Base-by-base conservation (phyloP, 2,113 vertebrate species). In the Embiotoca jacksoni region DNA sequence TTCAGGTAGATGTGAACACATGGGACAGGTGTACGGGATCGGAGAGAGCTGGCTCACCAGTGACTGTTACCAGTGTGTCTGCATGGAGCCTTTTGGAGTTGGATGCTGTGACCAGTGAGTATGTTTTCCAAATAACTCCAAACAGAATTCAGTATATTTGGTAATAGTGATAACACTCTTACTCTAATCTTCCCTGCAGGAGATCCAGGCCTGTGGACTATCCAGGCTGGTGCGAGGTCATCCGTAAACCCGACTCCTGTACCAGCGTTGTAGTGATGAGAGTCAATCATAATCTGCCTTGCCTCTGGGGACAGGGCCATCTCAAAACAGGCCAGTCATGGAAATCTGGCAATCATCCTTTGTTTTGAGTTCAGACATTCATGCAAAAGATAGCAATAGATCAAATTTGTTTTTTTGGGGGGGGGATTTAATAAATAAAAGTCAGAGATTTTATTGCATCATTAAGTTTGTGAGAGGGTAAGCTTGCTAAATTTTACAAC, bases 91-190 rank as follows among this genome's bases (percentile, higher is more conserved):
- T 14, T 94, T 95, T 54, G 95, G 94, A 83, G 93, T 95, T 0
- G 94, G 95, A 69, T 95, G 95, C 85, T 95, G 95, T 80, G 94
- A 95, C 58, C 89, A 93, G 95, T 95, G 72, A 93, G 95, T 92
- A 47, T 44, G 4, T 59, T 66, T 55, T 35, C n/a, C 7, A 23
- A 23, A 23, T 23, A 23, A 23, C 23, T 23, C 23, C 23, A 23
- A 23, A 23, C 41, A 13, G 2, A 3, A n/a, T 23, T 52, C 49
- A 52, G 49, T 16, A 14, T 8, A 31, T 49, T 58, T 50, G 0
- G 10, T 59, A 55, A 33, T 52, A 7, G n/a, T 6, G 3, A 44
- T 16, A 30, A 31, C 13, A 31, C 30, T 49, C 3, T 78, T 6
- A 82, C 14, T 49, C 8, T 53, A 6, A 36, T 75, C 4, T 73